phyloP scores from a whole-genome alignment of 2,113 vertebrate genomes.

The Trachemys scripta region DNA sequence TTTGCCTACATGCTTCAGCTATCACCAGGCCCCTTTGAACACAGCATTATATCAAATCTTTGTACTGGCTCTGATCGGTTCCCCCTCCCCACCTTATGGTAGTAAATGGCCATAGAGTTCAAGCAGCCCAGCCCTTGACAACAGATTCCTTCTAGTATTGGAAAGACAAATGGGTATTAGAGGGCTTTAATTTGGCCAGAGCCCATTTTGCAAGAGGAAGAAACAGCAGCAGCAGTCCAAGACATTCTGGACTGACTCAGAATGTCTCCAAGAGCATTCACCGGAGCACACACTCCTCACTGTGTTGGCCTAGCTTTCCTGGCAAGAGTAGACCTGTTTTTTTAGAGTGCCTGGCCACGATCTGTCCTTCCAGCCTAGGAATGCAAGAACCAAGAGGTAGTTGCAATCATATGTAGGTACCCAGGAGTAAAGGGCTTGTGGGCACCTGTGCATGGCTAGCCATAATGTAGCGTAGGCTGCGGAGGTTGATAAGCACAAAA shows the following conservation, averaged over 20 bases:
- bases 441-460: background rate
- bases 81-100: too few species aligned
- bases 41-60: too few species aligned
- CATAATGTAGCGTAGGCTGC: background rate
- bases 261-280: background rate
- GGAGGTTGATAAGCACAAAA: background rate
- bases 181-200: too few species aligned
- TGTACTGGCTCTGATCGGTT: too few species aligned
- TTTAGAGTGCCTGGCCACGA: background rate
- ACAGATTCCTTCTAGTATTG: too few species aligned
- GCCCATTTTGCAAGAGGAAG: too few species aligned
- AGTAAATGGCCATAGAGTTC: too few species aligned
- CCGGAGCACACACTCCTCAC: background rate
- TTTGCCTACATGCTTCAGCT: background rate
- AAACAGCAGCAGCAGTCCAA: background rate
- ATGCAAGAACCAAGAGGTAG: background rate
- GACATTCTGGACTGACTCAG: background rate
- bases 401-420: background rate
- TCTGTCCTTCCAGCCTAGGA: background rate
- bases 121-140: too few species aligned
- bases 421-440: background rate
- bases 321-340: background rate
- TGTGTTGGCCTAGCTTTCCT: background rate
- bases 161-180: too few species aligned
- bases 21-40: background rate